A percentile compares a stretch with the other conserved stretches of the same genome.
Conservation (phyloP, 2,113 vertebrate genomes). For the Malurus cyaneus region DNA sequence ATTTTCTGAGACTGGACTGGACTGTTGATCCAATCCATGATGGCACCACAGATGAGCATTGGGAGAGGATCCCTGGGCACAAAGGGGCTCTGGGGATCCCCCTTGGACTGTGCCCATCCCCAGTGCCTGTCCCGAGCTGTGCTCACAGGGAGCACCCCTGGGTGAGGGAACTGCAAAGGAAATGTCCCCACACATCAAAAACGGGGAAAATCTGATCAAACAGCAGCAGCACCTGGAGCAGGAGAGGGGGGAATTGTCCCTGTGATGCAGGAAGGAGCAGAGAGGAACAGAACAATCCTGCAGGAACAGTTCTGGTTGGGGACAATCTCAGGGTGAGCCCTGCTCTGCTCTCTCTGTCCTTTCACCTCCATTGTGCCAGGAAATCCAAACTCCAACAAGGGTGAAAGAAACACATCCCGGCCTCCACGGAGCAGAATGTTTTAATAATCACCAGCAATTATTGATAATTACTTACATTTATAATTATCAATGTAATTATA, state of each 20-base stretch:
- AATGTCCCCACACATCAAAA: not conserved
- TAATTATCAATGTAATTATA: not conserved
- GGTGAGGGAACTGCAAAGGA: not conserved
- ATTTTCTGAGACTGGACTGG: not conserved
- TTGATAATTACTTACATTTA: not conserved
- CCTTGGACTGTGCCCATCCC: not conserved
- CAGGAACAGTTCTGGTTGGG: not conserved
- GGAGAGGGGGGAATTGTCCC: not conserved
- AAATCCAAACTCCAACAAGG: not conserved
- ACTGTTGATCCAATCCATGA: not conserved
- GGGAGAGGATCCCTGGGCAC: not conserved
- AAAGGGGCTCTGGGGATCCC: not conserved
- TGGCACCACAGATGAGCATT: not conserved
- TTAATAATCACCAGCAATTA: not conserved
- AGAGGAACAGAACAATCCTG: not conserved
- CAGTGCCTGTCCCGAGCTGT: not conserved
- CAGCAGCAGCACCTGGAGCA: not conserved
- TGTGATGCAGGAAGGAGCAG: not conserved
- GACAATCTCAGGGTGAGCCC: not conserved
- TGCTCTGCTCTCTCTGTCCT: not conserved
- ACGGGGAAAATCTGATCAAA: fast-evolving
- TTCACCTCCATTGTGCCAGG: not conserved
- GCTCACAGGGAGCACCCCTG: not conserved
- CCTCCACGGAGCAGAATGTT: not conserved
- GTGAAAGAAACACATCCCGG: not conserved